A percentile compares a stretch with the other conserved stretches of the same genome.
Conservation (phyloP, 2,888 invertebrate species). For the Andricus quercusramuli region DNA sequence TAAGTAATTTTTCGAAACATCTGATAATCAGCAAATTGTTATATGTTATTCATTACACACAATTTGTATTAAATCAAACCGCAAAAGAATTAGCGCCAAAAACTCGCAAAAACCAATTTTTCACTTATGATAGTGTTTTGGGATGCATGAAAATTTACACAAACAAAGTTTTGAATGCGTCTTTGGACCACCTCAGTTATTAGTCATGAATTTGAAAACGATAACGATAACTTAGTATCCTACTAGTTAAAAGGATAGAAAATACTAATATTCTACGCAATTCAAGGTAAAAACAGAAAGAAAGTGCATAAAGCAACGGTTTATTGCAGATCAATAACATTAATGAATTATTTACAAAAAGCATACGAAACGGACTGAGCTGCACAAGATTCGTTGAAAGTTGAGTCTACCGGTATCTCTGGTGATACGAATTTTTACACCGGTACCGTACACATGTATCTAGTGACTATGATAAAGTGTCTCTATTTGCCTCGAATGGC, state of each 20-base stretch:
- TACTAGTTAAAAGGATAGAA: neutral
- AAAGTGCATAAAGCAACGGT: neutral
- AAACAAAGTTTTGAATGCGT: no score
- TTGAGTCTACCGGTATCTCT: neutral
- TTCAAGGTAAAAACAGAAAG: neutral
- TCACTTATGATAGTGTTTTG: no score
- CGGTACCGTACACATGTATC: neutral
- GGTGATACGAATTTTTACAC: neutral
- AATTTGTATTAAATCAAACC: no score
- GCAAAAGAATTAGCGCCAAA: no score
- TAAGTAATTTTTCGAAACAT: no score
- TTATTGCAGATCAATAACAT: slow-evolving; percentile 3
- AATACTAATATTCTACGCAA: neutral
- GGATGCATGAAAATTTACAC: no score
- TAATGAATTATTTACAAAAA: slow-evolving; percentile 6
- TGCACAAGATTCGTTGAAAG: neutral
- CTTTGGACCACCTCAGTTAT: no score
- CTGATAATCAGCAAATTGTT: no score
- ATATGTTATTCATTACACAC: no score
- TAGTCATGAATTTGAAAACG: no score
- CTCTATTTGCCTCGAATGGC: slow-evolving; percentile 34
- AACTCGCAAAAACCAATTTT: no score
- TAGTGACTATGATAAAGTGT: slow-evolving; percentile 40
- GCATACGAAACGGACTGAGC: neutral
- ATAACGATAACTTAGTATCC: neutral